Conservation (phyloP, 2,797 vertebrate genomes). For the Megalops cyprinoides region DNA sequence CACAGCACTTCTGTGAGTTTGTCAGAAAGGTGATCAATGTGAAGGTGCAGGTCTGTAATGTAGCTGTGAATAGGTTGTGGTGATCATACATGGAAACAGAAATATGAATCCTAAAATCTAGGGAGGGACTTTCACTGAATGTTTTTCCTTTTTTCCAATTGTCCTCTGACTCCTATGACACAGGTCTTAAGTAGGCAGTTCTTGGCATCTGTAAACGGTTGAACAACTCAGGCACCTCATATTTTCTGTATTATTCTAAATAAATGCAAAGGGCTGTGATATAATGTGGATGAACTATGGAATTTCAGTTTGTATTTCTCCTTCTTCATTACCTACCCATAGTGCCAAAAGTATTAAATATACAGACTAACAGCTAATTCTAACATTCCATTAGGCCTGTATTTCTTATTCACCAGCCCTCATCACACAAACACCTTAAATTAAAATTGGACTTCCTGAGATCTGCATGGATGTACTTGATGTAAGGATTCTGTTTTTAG, state of each 20-base stretch:
- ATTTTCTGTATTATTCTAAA: too few relatives aligned
- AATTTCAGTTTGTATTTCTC: too few relatives aligned
- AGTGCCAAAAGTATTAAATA: too few relatives aligned
- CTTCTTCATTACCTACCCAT: too few relatives aligned
- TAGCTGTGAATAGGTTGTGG: too few relatives aligned
- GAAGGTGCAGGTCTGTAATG: background rate
- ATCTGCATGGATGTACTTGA: background rate
- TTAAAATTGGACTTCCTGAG: background rate
- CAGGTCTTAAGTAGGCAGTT: background rate
- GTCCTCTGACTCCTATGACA: background rate
- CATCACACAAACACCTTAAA: background rate
- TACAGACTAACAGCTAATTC: too few relatives aligned
- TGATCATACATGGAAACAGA: too few relatives aligned
- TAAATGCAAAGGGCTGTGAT: too few relatives aligned
- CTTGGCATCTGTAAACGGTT: background rate
- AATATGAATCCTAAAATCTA: background rate
- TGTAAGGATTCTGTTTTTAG: constrained; percentile 6
- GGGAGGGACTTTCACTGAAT: background rate
- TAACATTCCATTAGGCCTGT: too few relatives aligned
- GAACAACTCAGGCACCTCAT: too few relatives aligned
- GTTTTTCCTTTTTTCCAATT: background rate
- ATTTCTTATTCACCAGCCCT: background rate
- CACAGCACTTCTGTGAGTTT: too few relatives aligned
- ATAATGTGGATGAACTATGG: too few relatives aligned
- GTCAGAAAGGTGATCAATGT: background rate